phyloP scores from a whole-genome alignment of 2,888 invertebrate genomes.

The Sesamia inferens region DNA sequence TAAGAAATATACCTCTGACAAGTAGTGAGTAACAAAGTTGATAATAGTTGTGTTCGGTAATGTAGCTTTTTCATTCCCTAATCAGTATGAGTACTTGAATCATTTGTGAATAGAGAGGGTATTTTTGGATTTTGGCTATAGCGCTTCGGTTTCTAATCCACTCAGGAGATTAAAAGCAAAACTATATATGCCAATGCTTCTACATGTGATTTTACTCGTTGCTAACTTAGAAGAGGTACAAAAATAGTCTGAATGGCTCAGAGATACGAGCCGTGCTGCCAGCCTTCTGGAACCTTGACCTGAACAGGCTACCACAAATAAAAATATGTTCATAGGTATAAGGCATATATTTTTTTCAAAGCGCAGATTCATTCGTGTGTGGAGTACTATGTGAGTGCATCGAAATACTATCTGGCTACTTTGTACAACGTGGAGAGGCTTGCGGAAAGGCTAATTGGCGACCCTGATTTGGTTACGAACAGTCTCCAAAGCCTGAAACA shows the following conservation, averaged over 20 bases:
- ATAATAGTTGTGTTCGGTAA: conserved; percentile 2
- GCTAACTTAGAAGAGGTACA: conserved; percentile 35
- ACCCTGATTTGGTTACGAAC: too few relatives aligned
- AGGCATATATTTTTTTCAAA: not conserved
- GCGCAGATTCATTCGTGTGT: too few relatives aligned
- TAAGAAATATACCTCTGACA: conserved; percentile 8
- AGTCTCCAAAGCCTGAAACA: too few relatives aligned
- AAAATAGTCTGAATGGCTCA: conserved; percentile 49
- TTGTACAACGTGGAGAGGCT: too few relatives aligned
- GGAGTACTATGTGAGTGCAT: too few relatives aligned
- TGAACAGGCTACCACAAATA: not conserved
- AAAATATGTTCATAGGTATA: too few relatives aligned
- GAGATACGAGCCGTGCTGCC: conserved; percentile 16
- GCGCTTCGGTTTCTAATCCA: conserved; percentile 43
- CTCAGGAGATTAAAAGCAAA: conserved; percentile 51
- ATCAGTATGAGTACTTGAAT: conserved; percentile 21
- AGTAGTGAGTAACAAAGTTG: conserved; percentile 17
- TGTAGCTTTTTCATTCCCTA: conserved; percentile 25
- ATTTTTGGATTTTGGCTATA: conserved; percentile 8
- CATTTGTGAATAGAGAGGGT: conserved; percentile 23
- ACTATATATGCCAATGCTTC: conserved; percentile 28
- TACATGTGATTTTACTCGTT: conserved; percentile 38
- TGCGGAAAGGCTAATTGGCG: too few relatives aligned
- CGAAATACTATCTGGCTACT: too few relatives aligned
- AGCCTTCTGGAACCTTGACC: conserved; percentile 47